Percentiles rank a stretch among this genome's conserved stretches.
Conservation (phyloP, 2,797 vertebrate species). For the Gallinago stenura region DNA sequence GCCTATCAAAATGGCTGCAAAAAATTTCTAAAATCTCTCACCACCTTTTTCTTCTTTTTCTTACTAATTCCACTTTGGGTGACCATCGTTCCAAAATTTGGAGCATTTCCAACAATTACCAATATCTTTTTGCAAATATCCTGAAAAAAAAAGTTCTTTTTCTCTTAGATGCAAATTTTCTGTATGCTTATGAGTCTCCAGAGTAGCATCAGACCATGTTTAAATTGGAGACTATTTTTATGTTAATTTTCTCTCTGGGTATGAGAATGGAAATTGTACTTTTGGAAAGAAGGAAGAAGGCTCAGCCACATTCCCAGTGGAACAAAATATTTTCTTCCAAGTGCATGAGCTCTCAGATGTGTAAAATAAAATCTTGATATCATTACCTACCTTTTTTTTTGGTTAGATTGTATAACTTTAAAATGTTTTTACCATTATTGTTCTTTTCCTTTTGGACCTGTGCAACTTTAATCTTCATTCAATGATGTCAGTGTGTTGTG, state of each 20-base stretch:
- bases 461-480: not conserved
- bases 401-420: not conserved
- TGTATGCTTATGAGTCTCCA: not conserved
- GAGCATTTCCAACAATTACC: not conserved
- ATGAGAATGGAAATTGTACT: not conserved
- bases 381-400: not conserved
- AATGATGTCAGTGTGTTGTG: not conserved
- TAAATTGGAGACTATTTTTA: constrained; percentile 21
- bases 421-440: not conserved
- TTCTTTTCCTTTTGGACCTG: not conserved
- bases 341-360: not conserved
- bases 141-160: not conserved
- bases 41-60: not conserved
- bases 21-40: not conserved
- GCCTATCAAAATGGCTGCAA: not conserved
- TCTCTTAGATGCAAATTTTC: not conserved
- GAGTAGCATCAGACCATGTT: not conserved
- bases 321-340: not conserved
- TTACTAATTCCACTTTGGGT: not conserved
- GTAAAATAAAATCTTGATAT: not conserved
- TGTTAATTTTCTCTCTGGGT: not conserved
- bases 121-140: not conserved
- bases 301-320: not conserved
- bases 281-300: not conserved
- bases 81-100: not conserved